Percentiles rank a stretch among this genome's conserved stretches.
Conservation (phyloP, 1,140 invertebrate species). For the Psilanteris sp. region DNA sequence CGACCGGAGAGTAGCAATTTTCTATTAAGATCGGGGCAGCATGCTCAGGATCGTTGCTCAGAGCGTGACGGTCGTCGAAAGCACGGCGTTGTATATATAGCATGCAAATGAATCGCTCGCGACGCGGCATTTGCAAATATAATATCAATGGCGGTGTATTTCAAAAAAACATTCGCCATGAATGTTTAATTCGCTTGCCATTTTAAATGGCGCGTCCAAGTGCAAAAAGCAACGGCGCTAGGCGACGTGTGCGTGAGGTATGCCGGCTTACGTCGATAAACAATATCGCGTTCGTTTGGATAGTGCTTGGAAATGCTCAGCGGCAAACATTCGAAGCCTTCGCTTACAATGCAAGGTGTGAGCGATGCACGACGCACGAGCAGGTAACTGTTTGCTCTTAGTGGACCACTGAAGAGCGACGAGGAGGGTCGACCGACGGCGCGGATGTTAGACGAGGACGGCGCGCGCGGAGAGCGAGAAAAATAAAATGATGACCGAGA, state of each 20-base stretch:
- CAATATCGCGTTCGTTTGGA: conserved; percentile 45
- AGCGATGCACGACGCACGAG: conserved; percentile 36
- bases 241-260: neutral
- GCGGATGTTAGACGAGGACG: no score
- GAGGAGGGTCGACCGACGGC: neutral
- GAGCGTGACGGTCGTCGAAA: no score
- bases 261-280: conserved; percentile 25
- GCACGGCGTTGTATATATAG: no score
- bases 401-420: conserved; percentile 30
- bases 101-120: neutral
- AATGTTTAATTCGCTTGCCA: conserved; percentile 41
- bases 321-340: conserved; percentile 28
- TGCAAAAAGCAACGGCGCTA: conserved; percentile 12
- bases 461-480: conserved; percentile 2
- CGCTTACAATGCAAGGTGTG: conserved; percentile 49
- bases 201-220: conserved; percentile 25
- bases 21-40: no score
- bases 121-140: conserved; percentile 5
- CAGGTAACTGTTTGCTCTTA: conserved; percentile 50
- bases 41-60: no score
- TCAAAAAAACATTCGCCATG: conserved; percentile 8
- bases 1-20: no score
- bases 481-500: conserved; percentile 1
- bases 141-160: conserved; percentile 2
- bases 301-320: conserved; percentile 31